phyloP scores from a whole-genome alignment of 2,797 vertebrate genomes.

The Meriones psammophilus region DNA sequence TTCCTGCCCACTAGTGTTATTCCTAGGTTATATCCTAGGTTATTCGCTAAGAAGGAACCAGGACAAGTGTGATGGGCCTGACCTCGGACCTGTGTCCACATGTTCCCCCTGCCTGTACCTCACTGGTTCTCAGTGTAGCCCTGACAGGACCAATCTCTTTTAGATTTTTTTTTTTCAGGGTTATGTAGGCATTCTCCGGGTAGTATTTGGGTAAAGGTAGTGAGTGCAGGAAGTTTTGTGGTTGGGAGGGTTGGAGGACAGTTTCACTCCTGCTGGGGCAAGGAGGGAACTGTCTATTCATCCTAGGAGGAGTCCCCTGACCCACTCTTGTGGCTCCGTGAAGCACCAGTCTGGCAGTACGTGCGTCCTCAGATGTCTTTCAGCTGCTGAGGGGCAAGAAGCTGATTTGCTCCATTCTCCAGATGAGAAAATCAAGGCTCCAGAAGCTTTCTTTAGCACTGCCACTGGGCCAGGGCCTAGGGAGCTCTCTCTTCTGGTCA shows the following conservation, averaged over 20 bases:
- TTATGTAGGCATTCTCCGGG: background rate
- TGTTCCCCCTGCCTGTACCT: background rate
- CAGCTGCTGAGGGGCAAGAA: too few relatives aligned
- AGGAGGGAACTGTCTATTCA: background rate
- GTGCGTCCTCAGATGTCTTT: background rate
- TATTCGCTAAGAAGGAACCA: background rate
- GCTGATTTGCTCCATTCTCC: background rate
- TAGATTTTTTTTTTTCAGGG: slow-evolving; percentile 16
- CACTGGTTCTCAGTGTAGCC: background rate
- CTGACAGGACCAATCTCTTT: background rate
- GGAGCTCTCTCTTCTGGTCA: background rate
- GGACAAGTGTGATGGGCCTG: fast-evolving
- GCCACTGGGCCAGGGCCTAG: fast-evolving
- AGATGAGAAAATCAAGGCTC: background rate
- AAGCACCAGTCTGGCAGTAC: background rate
- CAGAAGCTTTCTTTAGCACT: background rate
- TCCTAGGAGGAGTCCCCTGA: background rate
- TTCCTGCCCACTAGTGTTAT: background rate
- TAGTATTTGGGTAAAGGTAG: background rate
- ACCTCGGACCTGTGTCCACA: background rate
- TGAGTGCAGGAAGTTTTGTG: fast-evolving
- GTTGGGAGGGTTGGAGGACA: background rate
- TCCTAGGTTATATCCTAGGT: background rate
- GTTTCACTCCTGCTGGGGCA: background rate
- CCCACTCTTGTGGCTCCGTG: fast-evolving